Conservation (phyloP, 2,113 vertebrate species). For the Stigmatopora argus region DNA sequence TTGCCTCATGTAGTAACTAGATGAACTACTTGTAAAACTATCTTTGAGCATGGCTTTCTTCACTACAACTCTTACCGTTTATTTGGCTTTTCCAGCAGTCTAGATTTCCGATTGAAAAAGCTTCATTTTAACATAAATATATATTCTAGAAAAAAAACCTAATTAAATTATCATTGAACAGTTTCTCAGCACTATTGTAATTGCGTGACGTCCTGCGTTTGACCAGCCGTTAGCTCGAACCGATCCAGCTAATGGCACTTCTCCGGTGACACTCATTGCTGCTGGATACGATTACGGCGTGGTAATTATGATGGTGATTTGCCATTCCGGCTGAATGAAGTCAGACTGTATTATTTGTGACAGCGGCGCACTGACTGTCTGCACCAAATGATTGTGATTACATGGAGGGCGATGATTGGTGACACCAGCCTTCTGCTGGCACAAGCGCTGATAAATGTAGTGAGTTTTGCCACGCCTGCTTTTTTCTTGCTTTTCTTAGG, state of each 20-base stretch:
- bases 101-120: not conserved
- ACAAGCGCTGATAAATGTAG: slow-evolving; percentile 47
- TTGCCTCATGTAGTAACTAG: not conserved
- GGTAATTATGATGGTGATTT: slow-evolving; percentile 66
- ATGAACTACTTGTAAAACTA: not conserved
- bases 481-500: slow-evolving; percentile 38
- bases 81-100: not conserved
- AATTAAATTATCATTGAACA: not conserved
- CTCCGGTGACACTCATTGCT: slow-evolving; percentile 61
- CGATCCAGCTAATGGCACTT: slow-evolving; percentile 58
- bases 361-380: slow-evolving; percentile 41
- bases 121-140: no score
- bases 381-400: slow-evolving; percentile 48
- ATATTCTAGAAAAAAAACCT: not conserved
- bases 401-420: slow-evolving; percentile 39
- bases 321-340: slow-evolving; percentile 62
- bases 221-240: slow-evolving; percentile 61
- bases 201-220: slow-evolving; percentile 23
- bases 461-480: slow-evolving; percentile 39
- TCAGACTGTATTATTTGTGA: slow-evolving; percentile 58
- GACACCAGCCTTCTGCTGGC: slow-evolving; percentile 43
- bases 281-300: slow-evolving; percentile 61
- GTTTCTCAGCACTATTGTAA: not conserved
- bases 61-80: not conserved
- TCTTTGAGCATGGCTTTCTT: not conserved